Evolutionary conservation across 2,113 vertebrate species (phyloP), one percentile per base, ranked within the genome.

Genomic region (Jaculus jaculus): DNA sequence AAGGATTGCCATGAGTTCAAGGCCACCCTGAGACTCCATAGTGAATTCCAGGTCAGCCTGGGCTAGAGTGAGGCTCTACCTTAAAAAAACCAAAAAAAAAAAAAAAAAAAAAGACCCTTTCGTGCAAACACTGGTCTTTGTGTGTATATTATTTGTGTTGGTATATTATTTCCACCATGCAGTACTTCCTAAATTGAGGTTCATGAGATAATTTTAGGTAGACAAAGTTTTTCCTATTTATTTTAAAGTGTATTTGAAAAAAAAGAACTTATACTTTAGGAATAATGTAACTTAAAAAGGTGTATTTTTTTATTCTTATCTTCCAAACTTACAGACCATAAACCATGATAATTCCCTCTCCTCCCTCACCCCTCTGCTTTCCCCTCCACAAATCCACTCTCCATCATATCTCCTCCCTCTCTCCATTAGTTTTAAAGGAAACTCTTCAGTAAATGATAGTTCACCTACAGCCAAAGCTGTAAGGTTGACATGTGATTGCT

Each of bases 191-290:
- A 84, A 47, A 18, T 51, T 86, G 88, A 93, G 81, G 9, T 86
- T 83, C 65, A 69, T 47, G 18, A 88, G 60, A 77, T 84, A 75
- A 92, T 81, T 84, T 81, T 85, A 81, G 34, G 9, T 71, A 84
- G 42, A 66, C 6, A 84, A 32, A n/a, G 2, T 69, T 65, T 79
- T 84, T 74, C 26, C 21, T 47, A 12, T 58, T 83, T 60, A 89
- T 83, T 93, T 90, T 51, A 77, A 87, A 84, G 54, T 74, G 54
- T 74, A 80, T 87, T 93, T 65, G 28, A 37, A 82, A 63, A 81
- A 81, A 83, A 75, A 73, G 65, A 81, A 12, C 8, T n/a, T 93
- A 68, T 47, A 66, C 90, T 85, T 83, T 34, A 13, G 81, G 63
- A 72, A 63, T 30, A 73, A 34, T 23, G 58, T 68, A 71, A 37